phyloP scores from a whole-genome alignment of 2,888 invertebrate genomes.

The Drosophila subquinaria region DNA sequence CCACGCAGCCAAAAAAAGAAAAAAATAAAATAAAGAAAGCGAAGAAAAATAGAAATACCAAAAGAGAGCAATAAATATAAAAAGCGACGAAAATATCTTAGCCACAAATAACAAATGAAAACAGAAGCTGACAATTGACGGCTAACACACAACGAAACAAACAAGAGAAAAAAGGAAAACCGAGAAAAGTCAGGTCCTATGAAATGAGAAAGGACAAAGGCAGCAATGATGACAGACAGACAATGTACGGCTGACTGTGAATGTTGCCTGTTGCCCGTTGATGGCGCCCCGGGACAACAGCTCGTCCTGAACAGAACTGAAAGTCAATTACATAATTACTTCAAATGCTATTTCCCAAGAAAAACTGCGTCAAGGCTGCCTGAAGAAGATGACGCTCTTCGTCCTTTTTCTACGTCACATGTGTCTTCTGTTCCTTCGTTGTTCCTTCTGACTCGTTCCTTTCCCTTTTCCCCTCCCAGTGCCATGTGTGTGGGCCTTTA shows the following conservation, averaged over 20 bases:
- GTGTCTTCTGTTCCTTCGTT: too few species aligned
- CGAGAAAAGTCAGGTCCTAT: constrained; percentile 16
- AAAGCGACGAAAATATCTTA: constrained; percentile 22
- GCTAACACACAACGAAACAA: constrained; percentile 31
- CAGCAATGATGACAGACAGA: constrained; percentile 61
- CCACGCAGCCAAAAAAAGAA: constrained; percentile 28
- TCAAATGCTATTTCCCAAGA: constrained; percentile 72
- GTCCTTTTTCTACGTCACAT: constrained; percentile 35
- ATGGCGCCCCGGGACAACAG: constrained; percentile 55
- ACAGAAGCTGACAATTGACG: constrained; percentile 77
- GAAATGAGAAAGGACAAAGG: constrained; percentile 54
- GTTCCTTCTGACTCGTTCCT: constrained; percentile 23
- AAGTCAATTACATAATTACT: constrained; percentile 78
- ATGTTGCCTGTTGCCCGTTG: constrained; percentile 28
- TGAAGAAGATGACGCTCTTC: constrained; percentile 26
- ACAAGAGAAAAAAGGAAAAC: constrained; percentile 7
- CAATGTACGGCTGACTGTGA: constrained; percentile 24
- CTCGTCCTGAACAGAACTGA: constrained; percentile 31
- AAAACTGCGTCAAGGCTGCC: constrained; percentile 52
- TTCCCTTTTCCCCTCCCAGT: constrained; percentile 12
- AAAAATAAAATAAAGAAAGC: constrained; percentile 4
- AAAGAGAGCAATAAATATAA: constrained; percentile 35
- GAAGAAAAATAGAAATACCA: not conserved
- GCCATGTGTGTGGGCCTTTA: constrained; percentile 59
- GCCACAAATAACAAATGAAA: constrained; percentile 59